phyloP scores from a whole-genome alignment of 2,797 vertebrate species.

The Danio choprae region DNA sequence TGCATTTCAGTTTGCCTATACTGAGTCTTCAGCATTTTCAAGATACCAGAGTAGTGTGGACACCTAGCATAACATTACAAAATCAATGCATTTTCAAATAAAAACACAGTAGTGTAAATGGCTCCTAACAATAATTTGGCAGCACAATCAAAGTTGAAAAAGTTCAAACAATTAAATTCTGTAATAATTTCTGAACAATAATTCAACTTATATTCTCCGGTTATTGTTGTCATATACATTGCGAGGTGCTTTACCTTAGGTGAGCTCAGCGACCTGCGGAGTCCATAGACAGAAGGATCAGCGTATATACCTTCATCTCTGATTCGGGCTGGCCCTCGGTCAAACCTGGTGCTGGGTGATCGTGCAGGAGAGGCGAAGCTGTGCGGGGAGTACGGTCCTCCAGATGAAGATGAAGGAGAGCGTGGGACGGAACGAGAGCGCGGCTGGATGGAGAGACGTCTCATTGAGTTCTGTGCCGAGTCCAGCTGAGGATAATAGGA shows the following conservation, averaged over 20 bases:
- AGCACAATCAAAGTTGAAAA: not conserved
- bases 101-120: no score
- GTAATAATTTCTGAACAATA: not conserved
- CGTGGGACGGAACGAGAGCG: constrained; percentile 90
- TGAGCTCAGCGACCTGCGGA: constrained; percentile 91
- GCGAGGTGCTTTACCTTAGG: constrained; percentile 84
- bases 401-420: constrained; percentile 88
- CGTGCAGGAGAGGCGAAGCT: constrained; percentile 86
- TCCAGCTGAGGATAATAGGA: constrained; percentile 84
- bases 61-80: no score
- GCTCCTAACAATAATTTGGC: not conserved
- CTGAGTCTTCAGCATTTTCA: no score
- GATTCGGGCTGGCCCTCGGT: constrained; percentile 75
- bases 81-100: no score
- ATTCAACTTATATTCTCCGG: not conserved
- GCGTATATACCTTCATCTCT: constrained; percentile 86
- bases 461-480: constrained; percentile 79
- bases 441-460: constrained; percentile 90
- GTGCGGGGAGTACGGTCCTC: constrained; percentile 84
- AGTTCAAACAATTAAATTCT: not conserved
- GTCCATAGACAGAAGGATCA: constrained; percentile 83
- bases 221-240: not conserved
- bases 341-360: constrained; percentile 86
- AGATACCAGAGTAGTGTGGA: no score
- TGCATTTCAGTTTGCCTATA: no score